phyloP scores from a whole-genome alignment of 2,797 vertebrate species.

The Percopsis omiscomaycus region DNA sequence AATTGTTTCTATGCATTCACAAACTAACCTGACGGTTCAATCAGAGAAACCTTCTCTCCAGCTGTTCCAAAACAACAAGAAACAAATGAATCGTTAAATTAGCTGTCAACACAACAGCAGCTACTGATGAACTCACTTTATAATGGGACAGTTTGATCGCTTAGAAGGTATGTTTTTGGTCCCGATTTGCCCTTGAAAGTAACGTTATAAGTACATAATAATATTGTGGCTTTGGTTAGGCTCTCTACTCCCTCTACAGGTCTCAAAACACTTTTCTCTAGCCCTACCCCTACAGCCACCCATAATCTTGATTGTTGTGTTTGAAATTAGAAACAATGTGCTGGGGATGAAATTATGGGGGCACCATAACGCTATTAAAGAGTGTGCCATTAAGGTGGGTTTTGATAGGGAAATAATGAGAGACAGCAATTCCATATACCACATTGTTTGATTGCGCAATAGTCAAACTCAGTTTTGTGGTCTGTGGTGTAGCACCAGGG shows the following conservation, averaged over 20 bases:
- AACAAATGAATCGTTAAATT: conserved; percentile 37
- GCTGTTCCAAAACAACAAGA: conserved; percentile 68
- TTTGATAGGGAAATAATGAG: background rate
- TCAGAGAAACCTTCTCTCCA: conserved; percentile 73
- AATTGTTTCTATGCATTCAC: conserved; percentile 18
- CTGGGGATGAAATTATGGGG: no score
- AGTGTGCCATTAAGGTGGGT: background rate
- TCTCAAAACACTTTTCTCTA: no score
- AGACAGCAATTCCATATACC: conserved; percentile 63
- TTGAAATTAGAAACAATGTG: no score
- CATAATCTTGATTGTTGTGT: no score
- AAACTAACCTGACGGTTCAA: conserved; percentile 71
- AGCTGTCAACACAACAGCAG: conserved; percentile 16
- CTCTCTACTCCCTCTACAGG: no score
- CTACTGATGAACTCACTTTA: conserved; percentile 1
- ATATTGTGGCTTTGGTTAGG: no score
- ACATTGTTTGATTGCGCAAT: conserved; percentile 92
- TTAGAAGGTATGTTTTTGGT: no score
- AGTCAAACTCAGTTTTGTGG: conserved; percentile 91
- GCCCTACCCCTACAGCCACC: no score
- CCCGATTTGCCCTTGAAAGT: no score
- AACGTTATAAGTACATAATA: no score
- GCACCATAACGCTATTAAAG: no score
- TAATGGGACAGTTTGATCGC: no score
- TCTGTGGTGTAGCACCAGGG: conserved; percentile 97